Conservation (phyloP, 2,888 invertebrate species). For the Nomada fucata region DNA sequence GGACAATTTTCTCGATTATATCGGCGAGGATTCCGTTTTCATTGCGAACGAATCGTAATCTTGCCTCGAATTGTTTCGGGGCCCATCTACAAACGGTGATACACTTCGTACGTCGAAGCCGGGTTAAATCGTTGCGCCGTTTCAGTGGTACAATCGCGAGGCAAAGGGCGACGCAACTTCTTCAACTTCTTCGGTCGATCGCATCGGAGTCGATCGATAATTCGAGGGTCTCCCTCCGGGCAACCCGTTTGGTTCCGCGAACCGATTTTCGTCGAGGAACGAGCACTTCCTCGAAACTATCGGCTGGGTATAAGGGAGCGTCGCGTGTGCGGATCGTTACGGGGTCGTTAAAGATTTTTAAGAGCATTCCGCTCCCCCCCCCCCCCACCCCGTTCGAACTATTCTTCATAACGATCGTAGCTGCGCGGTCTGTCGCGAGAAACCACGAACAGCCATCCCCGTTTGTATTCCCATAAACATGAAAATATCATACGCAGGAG, state of each 20-base stretch:
- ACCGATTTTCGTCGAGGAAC: not conserved
- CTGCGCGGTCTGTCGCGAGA: not conserved
- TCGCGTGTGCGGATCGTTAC: conserved; percentile 14
- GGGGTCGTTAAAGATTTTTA: conserved; percentile 19
- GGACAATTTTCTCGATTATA: too few species aligned
- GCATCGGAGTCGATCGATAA: conserved; percentile 7
- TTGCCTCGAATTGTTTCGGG: too few species aligned
- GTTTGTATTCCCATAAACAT: conserved; percentile 38
- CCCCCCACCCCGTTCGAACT: not conserved
- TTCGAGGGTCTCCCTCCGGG: not conserved
- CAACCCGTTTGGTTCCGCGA: not conserved
- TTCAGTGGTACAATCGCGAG: too few species aligned
- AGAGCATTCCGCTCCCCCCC: not conserved
- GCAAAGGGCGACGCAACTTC: not conserved
- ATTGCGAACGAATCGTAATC: too few species aligned
- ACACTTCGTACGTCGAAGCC: too few species aligned
- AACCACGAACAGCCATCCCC: not conserved
- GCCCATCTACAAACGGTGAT: too few species aligned
- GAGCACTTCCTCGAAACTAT: conserved; percentile 5
- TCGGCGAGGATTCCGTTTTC: too few species aligned
- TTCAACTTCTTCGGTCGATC: conserved; percentile 9
- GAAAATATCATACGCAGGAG: conserved; percentile 2
- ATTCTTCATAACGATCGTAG: not conserved
- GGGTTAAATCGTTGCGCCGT: too few species aligned
- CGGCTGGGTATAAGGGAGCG: not conserved